Conservation (phyloP, 2,797 vertebrate genomes). For the Setipinna tenuifilis region DNA sequence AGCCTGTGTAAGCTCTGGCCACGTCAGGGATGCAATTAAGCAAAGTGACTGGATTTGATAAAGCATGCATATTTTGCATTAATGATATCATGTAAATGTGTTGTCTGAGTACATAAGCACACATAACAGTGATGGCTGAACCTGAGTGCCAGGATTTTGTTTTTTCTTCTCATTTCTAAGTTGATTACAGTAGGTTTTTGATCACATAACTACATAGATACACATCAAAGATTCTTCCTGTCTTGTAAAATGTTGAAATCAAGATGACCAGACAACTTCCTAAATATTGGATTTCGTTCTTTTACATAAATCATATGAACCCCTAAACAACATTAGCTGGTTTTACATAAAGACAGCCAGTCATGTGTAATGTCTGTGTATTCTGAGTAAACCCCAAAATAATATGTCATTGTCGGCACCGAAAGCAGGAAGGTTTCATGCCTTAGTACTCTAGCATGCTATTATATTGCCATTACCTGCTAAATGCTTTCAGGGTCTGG, state of each 20-base stretch:
- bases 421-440: too few relatives aligned
- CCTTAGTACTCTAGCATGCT: too few relatives aligned
- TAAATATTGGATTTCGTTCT: neutral
- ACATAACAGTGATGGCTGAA: neutral
- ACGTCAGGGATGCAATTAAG: neutral
- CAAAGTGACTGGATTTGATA: conserved; percentile 20
- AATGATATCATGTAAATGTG: conserved; percentile 44
- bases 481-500: too few relatives aligned
- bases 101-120: conserved; percentile 38
- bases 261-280: neutral
- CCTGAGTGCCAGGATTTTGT: neutral
- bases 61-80: conserved; percentile 12
- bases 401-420: too few relatives aligned
- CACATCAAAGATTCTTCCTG: neutral
- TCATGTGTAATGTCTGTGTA: neutral
- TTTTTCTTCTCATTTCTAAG: too few relatives aligned
- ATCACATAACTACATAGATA: neutral
- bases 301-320: too few relatives aligned
- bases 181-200: too few relatives aligned
- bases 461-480: neutral
- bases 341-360: neutral
- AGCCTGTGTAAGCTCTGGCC: neutral
- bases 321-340: too few relatives aligned
- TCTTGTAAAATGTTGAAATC: neutral
- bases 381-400: too few relatives aligned